Percentiles rank a stretch among this genome's conserved stretches.
Conservation (phyloP, 2,888 invertebrate genomes). For the Eupithecia vulgata region DNA sequence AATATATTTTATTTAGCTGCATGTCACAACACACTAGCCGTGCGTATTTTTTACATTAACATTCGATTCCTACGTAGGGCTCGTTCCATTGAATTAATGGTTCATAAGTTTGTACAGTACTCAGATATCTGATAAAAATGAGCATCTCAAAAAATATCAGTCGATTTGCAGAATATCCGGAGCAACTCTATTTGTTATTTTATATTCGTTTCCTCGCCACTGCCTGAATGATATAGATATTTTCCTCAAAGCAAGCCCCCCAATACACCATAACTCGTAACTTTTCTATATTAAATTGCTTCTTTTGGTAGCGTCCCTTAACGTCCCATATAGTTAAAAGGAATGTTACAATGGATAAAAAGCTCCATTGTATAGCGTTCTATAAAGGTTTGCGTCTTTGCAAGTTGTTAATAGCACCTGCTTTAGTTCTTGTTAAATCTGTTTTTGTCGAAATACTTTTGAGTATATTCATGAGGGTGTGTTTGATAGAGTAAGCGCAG, state of each 20-base stretch:
- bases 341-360: constrained; percentile 24
- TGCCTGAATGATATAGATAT: constrained; percentile 59
- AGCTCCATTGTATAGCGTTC: constrained; percentile 17
- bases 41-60: background rate
- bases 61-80: background rate
- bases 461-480: constrained; percentile 26
- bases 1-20: too few species aligned
- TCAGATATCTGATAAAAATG: background rate
- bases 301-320: constrained; percentile 48
- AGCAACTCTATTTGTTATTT: constrained; percentile 52
- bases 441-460: constrained; percentile 4
- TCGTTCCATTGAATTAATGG: background rate
- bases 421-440: constrained; percentile 4
- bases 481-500: constrained; percentile 48
- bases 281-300: constrained; percentile 54
- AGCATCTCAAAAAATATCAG: constrained; percentile 8
- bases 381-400: constrained; percentile 10
- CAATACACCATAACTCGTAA: constrained; percentile 50
- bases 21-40: too few species aligned
- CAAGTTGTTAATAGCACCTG: background rate
- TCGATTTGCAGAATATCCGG: constrained; percentile 12
- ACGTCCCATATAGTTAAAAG: constrained; percentile 42
- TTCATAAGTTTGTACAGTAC: background rate
- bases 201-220: constrained; percentile 58
- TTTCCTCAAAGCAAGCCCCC: constrained; percentile 59